Evolutionary conservation across 2,797 vertebrate species (phyloP).

Genomic region (Falco cherrug): DNA sequence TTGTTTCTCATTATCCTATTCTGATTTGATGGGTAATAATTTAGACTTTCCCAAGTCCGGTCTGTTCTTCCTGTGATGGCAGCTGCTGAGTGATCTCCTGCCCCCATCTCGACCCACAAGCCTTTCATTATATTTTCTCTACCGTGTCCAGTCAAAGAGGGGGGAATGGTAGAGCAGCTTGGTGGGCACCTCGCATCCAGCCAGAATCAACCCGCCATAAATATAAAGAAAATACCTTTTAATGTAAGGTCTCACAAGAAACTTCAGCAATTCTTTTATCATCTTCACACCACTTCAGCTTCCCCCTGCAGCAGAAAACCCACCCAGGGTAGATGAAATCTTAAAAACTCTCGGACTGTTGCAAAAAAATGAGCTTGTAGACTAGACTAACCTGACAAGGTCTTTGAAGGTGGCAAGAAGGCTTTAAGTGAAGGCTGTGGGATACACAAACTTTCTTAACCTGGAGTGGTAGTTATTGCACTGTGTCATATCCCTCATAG

Average conservation of each 20-base stretch:
- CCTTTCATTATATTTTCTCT: not conserved
- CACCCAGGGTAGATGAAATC: not conserved
- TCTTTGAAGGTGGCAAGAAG: not conserved
- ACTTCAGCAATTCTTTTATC: not conserved
- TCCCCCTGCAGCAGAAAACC: not conserved
- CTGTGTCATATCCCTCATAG: not conserved
- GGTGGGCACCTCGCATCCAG: not conserved
- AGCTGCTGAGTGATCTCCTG: not conserved
- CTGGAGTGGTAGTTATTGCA: not conserved
- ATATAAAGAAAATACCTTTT: not conserved
- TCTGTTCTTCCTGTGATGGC: rapidly evolving
- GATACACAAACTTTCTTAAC: not conserved
- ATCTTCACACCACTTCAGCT: not conserved
- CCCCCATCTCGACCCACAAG: not conserved
- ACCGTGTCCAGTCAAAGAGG: not conserved
- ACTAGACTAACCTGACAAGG: not conserved
- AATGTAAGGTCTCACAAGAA: not conserved
- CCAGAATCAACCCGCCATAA: not conserved
- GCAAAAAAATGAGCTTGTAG: not conserved
- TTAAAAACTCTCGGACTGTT: not conserved
- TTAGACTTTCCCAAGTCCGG: not conserved
- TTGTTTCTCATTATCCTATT: not conserved
- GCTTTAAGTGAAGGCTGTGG: not conserved
- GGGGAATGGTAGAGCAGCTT: not conserved
- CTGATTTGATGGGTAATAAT: not conserved